Base-by-base conservation (phyloP, 2,797 vertebrate species). In the Etheostoma nigrum region DNA sequence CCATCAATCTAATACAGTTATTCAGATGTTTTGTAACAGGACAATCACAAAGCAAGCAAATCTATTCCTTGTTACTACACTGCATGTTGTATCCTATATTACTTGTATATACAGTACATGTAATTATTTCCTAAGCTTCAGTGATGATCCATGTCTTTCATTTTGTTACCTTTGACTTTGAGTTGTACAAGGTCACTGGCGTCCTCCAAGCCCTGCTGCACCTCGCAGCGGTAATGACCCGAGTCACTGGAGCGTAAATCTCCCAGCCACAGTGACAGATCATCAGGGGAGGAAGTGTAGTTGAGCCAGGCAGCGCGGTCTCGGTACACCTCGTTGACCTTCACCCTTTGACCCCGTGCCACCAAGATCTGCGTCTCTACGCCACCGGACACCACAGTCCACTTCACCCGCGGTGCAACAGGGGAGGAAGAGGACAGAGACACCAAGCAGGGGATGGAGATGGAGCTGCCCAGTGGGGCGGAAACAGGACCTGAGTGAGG, bases 191-290 rank as follows among this genome's bases (percentile, higher is more conserved):
- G 90, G 70, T 96, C 97, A 0, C 96, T 96, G 75, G 96, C 94
- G 0, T 99, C 98, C 66, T 99, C 97, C 30, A 99, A 96, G 64
- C 97, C 98, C 0, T 96, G 96, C 91, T 99, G 97, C 76, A 98
- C 97, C 48, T 98, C 96, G 0, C 98, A 99, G 88, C 97, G 96
- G 89, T 99, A 99, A 87, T 98, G 89, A 2, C 97, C 98, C 0
- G 97, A 96, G 93, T 99, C 98, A 1, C 95, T 97, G 91, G 95
- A 94, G 9, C 95, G 94, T 74, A 99, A 87, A 68, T 95, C 94
- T 5, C 93, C 95, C 70, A 99, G 89, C 87, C 91, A 93, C 81
- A 99, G 94, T 0, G 97, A 96, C 49, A 95, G 92, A 1, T 99
- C 96, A 23, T 94, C 93, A 42, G 94, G 93, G 0, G 93, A 95